Base-by-base conservation (phyloP, 1,140 invertebrate genomes). In the Megalonaias nervosa region DNA sequence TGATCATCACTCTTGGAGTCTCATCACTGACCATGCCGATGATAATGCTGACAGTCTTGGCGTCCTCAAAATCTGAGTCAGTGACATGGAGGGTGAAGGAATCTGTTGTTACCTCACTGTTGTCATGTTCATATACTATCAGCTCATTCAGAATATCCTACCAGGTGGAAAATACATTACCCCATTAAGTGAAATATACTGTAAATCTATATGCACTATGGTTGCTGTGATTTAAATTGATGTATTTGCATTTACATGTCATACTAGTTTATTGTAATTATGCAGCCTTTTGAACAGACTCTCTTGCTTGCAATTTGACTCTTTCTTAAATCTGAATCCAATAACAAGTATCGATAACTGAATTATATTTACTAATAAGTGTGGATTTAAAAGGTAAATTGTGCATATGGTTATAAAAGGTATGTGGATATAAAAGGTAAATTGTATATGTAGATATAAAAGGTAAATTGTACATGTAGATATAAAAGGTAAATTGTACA, bases 1-100 rank as follows among this genome's bases (percentile, higher is more conserved):
- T 92, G 26, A 91, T 83, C 11, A 83, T 80, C 15, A 92, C 79
- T 31, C 90, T 74, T 1, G 91, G 91, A 13, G 91, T 90, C 77
- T 92, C 91, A 82, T 91, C 91, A 83, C 89, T 88, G 5, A 91
- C 81, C 11, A 91, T 84, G 31, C 89, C 86, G 48, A 92, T 85
- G 58, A 87, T 85, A 1, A 92, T 84, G 57, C 82, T 80, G n/a
- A 91, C 61, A 4, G 83, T 83, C 31, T 85, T 86, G 12, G 74
- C 86, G 70, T 89, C 87, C 31, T 77, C 82, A 74, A 84, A 87
- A 59, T 88, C 77, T 17, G 91, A 91, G 75, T 92, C 90, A 31
- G 84, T 85, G 6, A 91, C 81, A 38, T 82, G 70, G 1, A 92
- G 79, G 55, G 83, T 82, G 38, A 91, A 84, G 19, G 83, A 79